These are phyloP conservation scores for Trichomalopsis sarcophagae DNA, from an alignment of 1,140 invertebrate genomes.

Conservation along the genomic window DNA sequence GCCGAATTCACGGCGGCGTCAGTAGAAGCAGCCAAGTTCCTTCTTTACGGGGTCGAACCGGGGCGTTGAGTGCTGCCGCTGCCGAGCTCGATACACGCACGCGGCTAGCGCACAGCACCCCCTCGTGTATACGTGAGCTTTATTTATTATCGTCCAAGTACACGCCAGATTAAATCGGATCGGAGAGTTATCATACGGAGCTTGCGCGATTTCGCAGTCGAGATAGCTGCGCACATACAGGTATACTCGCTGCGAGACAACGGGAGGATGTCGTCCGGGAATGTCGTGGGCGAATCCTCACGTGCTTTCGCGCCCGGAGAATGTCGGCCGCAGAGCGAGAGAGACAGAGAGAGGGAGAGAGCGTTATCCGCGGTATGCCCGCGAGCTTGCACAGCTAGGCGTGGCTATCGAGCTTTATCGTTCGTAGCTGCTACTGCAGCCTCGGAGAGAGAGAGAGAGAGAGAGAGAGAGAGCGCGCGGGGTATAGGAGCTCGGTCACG, in stretches of 20 bases:
- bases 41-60: neutral
- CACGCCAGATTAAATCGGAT: conserved; percentile 28
- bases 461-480: neutral
- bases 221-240: neutral
- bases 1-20: neutral
- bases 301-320: conserved; percentile 18
- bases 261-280: neutral
- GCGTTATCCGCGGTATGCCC: conserved; percentile 3
- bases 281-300: conserved; percentile 26
- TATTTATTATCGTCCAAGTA: conserved; percentile 28
- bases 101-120: neutral
- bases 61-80: neutral
- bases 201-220: neutral
- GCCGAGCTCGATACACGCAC: conserved; percentile 22
- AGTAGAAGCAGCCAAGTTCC: conserved; percentile 6
- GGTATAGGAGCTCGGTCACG: conserved; percentile 37
- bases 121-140: neutral
- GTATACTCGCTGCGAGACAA: neutral
- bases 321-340: conserved; percentile 5
- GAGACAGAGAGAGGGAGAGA: neutral
- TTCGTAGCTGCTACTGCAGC: neutral
- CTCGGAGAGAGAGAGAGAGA: neutral
- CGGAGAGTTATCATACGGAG: neutral
- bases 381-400: conserved; percentile 30
- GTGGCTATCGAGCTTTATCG: conserved; percentile 52